Evolutionary conservation across 1,140 invertebrate genomes (phyloP).

Genomic region (Zaprionus camerounensis): DNA sequence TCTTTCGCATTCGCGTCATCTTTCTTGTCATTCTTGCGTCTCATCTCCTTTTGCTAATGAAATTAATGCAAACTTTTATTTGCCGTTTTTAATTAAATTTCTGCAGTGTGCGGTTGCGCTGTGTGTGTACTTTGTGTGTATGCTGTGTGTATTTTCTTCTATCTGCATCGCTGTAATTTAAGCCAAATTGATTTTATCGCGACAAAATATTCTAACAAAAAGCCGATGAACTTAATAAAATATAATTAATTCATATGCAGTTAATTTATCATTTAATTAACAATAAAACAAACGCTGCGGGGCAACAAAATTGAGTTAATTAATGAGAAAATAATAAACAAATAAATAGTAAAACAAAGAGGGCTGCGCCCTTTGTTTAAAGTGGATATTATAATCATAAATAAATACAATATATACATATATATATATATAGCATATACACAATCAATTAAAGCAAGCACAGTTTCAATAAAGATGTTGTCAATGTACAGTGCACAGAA

Average conservation of each 20-base stretch:
- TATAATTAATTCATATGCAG: neutral
- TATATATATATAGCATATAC: neutral
- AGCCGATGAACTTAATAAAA: neutral
- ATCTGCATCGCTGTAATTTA: constrained; percentile 40
- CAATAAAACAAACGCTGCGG: neutral
- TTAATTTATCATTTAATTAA: neutral
- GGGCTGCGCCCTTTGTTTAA: neutral
- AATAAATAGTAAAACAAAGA: neutral
- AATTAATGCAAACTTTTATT: constrained; percentile 80
- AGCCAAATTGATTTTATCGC: constrained; percentile 46
- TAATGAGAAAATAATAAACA: neutral
- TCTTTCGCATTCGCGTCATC: constrained; percentile 11
- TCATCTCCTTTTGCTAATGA: constrained; percentile 60
- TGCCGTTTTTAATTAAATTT: constrained; percentile 78
- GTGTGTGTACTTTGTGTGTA: constrained; percentile 15
- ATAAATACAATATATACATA: neutral
- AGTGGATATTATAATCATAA: neutral
- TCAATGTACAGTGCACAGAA: neutral
- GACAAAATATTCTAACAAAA: neutral
- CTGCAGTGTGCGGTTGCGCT: constrained; percentile 25
- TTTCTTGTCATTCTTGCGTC: neutral
- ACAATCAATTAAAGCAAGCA: neutral
- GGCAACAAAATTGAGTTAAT: neutral
- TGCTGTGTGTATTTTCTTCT: neutral
- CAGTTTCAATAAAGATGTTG: neutral